phyloP scores from a whole-genome alignment of 2,113 vertebrate species.

The Thermophis baileyi region DNA sequence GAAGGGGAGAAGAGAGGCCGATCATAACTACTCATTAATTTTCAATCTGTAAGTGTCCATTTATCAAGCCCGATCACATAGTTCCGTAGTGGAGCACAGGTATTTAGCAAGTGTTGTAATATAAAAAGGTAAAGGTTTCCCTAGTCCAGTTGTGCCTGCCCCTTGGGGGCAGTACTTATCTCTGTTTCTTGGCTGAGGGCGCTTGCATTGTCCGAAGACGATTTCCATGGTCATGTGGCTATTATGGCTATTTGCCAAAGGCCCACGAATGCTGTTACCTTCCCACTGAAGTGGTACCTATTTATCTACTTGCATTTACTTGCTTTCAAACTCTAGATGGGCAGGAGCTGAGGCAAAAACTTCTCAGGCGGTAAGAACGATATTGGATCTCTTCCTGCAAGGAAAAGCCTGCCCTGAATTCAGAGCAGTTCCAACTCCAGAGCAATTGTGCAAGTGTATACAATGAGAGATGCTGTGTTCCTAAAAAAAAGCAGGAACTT shows the following conservation, averaged over 20 bases:
- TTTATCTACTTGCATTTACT: neutral
- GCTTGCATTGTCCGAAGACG: neutral
- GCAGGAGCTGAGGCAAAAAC: neutral
- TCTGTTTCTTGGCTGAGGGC: neutral
- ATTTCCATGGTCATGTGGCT: neutral
- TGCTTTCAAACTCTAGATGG: too few species aligned
- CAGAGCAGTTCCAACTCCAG: neutral
- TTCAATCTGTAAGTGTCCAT: too few species aligned
- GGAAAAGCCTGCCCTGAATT: neutral
- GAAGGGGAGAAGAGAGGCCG: too few species aligned
- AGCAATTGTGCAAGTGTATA: too few species aligned
- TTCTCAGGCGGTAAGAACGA: neutral
- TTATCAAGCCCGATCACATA: too few species aligned
- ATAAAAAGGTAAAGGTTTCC: neutral
- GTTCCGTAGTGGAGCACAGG: too few species aligned
- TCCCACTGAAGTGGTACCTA: neutral
- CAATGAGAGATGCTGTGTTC: neutral
- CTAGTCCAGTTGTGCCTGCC: too few species aligned
- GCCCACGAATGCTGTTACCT: accelerated
- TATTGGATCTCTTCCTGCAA: neutral
- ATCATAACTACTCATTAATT: too few species aligned
- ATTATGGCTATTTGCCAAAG: neutral
- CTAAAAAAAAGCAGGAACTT: neutral
- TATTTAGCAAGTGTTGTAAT: too few species aligned
- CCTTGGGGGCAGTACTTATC: too few species aligned